Evolutionary conservation across 2,888 invertebrate genomes (phyloP).

Genomic region (Sympetrum striolatum): DNA sequence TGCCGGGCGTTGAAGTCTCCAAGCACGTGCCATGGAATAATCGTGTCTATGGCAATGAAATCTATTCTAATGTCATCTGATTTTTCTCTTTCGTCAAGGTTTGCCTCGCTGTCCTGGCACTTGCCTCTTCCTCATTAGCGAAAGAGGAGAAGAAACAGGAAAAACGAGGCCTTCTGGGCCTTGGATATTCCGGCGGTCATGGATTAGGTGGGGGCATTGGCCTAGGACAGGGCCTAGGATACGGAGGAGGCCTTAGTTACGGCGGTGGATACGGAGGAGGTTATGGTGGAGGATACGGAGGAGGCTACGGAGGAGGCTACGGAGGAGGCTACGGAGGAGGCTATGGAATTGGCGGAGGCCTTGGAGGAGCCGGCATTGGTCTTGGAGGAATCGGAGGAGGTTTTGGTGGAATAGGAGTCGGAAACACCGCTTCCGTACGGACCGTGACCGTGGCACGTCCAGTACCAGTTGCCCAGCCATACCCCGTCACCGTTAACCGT

Average conservation of each 20-base stretch:
- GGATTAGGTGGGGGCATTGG: background rate
- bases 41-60: background rate
- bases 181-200: slow-evolving; percentile 19
- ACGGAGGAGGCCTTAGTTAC: slow-evolving; percentile 25
- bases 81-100: background rate
- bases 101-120: slow-evolving; percentile 14
- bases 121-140: slow-evolving; percentile 1
- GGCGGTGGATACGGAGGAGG: background rate
- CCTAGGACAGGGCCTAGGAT: slow-evolving; percentile 9
- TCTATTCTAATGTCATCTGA: background rate
- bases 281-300: background rate
- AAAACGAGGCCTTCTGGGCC: background rate
- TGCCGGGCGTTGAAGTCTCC: background rate
- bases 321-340: background rate
- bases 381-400: background rate
- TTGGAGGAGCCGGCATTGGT: background rate
- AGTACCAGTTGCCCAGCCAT: slow-evolving; percentile 54
- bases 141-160: slow-evolving; percentile 35
- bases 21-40: background rate
- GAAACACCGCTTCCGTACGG: background rate
- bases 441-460: slow-evolving; percentile 63
- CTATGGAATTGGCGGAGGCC: background rate
- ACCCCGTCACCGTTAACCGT: slow-evolving; percentile 61
- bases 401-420: slow-evolving; percentile 49
- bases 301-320: background rate